Conservation (phyloP, 2,888 invertebrate genomes). For the Hyalella azteca region DNA sequence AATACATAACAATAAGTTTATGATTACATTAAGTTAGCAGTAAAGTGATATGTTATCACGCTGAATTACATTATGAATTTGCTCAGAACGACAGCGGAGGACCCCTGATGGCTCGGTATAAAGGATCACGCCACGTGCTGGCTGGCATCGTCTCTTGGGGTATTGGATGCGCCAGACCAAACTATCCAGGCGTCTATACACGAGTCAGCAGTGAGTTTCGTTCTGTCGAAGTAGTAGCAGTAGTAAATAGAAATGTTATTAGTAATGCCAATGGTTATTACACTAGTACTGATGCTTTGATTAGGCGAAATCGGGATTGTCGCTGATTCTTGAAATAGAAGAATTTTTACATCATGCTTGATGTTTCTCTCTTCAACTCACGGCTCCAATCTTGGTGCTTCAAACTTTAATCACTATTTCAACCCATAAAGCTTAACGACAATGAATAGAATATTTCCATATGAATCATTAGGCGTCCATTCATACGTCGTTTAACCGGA, state of each 20-base stretch:
- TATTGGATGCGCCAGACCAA: slow-evolving; percentile 80
- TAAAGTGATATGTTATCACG: too few species aligned
- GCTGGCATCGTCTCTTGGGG: slow-evolving; percentile 87
- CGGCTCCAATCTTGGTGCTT: neutral
- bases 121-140: slow-evolving; percentile 61
- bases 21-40: too few species aligned
- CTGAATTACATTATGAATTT: too few species aligned
- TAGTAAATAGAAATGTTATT: neutral
- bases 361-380: neutral
- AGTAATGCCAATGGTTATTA: neutral
- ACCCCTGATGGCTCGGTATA: slow-evolving; percentile 9
- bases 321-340: neutral
- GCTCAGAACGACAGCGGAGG: slow-evolving; percentile 30
- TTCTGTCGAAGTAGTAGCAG: too few species aligned
- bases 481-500: too few species aligned
- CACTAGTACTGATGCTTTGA: neutral
- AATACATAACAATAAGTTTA: too few species aligned
- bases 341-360: neutral
- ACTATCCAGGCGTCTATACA: slow-evolving; percentile 83
- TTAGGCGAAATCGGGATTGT: neutral
- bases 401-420: neutral
- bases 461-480: too few species aligned
- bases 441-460: too few species aligned
- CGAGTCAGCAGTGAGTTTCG: slow-evolving; percentile 66
- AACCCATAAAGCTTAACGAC: too few species aligned